Base-by-base conservation (phyloP, 2,797 vertebrate species). In the Acanthurus lineatus region DNA sequence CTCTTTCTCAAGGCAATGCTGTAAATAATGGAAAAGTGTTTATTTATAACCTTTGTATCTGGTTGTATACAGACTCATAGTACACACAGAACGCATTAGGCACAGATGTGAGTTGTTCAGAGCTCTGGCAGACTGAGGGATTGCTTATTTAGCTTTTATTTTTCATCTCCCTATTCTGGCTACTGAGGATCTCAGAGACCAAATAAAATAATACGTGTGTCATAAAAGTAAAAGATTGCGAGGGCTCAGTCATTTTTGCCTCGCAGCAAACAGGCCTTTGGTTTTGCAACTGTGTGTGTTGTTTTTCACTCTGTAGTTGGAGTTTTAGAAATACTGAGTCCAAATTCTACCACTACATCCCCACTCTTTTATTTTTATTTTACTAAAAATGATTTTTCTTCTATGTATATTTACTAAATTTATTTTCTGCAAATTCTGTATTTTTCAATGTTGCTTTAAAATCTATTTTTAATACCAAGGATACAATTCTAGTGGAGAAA, bases 1-100 rank as follows among this genome's bases (percentile, higher is more conserved):
- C 53, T 64, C 45, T 70, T 44, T 82, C 60, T 56, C 42, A 49
- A 69, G 68, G 59, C 59, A 51, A 74, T 16, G 40, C 61, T 69
- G 68, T 81, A 76, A 88, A 86, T 86, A 81, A 84, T 88, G 49
- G 19, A 80, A n/a, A 70, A 19, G 70, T 2, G 9, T 66, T 75
- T 82, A 76, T 80, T 82, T 78, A 16, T 83, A 40, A 65, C 22
- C 44, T 73, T 73, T 82, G 47, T 70, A 63, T 79, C 38, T 28
- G 32, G 68, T 86, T 84, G 71, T 2, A 73, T 25, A 25, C 64
- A 49, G 69, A 57, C 47, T 68, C 53, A 54, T 16, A 58, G 58
- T 61, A 53, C 68, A 61, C 20, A 67, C 74, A 79, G 59, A 76
- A 67, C 70, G 42, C 73, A 53, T 79, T 77, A 75, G 54, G 28